Evolutionary conservation across 1,140 invertebrate genomes (phyloP), one percentile per base, ranked within the genome.

Genomic region (Brachionus koreanus): DNA sequence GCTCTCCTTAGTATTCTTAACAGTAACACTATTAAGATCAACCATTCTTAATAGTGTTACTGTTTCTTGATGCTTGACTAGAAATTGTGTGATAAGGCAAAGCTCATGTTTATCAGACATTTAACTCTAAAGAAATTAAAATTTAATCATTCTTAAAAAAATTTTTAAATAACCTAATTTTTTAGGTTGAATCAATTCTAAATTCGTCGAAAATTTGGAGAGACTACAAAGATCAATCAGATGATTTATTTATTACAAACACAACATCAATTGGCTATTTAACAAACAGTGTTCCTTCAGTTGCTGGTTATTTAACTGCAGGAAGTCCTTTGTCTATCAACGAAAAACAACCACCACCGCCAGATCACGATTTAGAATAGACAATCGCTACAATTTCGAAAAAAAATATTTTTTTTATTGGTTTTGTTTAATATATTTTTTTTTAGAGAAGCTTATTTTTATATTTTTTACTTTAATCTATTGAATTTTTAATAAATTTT

Each of bases 201-300:
- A 92, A 94, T 61, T 93, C 93, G 84, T 95, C 94, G 83, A 90
- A 91, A 13, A 91, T 96, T 16, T 99, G 97, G 97, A 92, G 93
- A 29, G 94, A 98, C 86, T 99, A 97, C 87, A 94, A 94, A 85
- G 94, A 97, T 90, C 97, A 99, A 89, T 93, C 93, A 84, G 97
- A 99, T 87, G 97, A 99, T 91, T 90, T 99, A 25, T 99, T 99
- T 87, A 95, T 99, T 61, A 39, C 76, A 42, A 79, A 79, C 42
- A 61, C 76, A 12, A 37, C 33, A 9, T 49, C 76, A 42, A 61
- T 79, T 13, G 76, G 76, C 16, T 79, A 79, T 61, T 61, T 79
- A 25, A 79, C 76, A 19, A 79, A 79, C 49, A 79, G 76, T 79
- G 49, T 57, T 7, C 76, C 76, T 5, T 79, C 76, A 43, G 76